Conservation (phyloP, 2,113 vertebrate species). For the Pteronura brasiliensis region DNA sequence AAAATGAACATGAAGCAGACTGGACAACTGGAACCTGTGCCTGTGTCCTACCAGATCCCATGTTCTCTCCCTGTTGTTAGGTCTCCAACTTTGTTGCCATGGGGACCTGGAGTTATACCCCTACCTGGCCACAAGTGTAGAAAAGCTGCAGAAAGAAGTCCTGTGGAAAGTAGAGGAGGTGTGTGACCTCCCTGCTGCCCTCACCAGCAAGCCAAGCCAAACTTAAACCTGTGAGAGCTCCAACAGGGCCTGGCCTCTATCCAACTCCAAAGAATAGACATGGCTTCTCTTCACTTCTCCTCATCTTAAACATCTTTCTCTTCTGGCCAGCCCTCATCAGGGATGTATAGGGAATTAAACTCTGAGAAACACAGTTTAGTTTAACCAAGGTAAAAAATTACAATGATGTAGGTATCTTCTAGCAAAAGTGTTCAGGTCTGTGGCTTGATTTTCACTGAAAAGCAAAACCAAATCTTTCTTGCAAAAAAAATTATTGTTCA, state of each 20-base stretch:
- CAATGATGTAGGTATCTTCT: not conserved
- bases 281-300: not conserved
- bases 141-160: not conserved
- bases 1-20: not conserved
- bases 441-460: not conserved
- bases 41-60: not conserved
- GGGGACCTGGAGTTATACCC: not conserved
- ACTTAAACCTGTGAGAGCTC: not conserved
- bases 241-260: not conserved
- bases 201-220: not conserved
- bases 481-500: not conserved
- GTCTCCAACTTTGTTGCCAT: not conserved
- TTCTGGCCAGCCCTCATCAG: not conserved
- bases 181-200: fast-evolving
- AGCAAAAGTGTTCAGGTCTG: not conserved
- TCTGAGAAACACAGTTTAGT: not conserved
- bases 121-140: not conserved
- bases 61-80: not conserved
- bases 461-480: not conserved
- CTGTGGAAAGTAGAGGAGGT: not conserved
- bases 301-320: not conserved
- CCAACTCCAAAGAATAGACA: not conserved
- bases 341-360: not conserved
- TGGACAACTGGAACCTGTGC: not conserved
- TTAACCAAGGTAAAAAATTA: not conserved